Conservation (phyloP, 2,797 vertebrate species). For the Tapera naevia region DNA sequence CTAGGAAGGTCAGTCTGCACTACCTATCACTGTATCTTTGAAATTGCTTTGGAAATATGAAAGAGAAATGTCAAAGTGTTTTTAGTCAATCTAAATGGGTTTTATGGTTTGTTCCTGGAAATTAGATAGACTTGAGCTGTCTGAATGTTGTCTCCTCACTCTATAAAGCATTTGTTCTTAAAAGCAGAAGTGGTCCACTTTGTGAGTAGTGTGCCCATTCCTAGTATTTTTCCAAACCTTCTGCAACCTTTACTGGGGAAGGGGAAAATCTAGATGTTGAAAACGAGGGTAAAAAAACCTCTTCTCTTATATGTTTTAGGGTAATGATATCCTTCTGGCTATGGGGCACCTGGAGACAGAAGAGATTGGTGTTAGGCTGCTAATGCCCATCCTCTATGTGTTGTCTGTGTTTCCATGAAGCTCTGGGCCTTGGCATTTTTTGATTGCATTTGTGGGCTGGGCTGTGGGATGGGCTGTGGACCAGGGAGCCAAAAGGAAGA, state of each 20-base stretch:
- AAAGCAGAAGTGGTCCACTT: background rate
- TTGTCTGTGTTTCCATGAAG: background rate
- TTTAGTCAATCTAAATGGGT: background rate
- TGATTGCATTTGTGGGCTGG: background rate
- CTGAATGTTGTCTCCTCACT: background rate
- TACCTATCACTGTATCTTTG: background rate
- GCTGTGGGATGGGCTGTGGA: background rate
- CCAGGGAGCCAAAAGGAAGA: background rate
- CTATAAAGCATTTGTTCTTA: background rate
- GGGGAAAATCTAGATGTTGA: background rate
- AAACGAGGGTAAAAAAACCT: background rate
- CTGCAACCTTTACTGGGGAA: background rate
- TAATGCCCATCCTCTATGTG: fast-evolving
- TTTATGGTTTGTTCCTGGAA: background rate
- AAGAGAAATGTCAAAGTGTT: background rate
- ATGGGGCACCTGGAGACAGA: background rate
- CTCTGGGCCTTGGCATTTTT: background rate
- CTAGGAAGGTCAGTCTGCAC: background rate
- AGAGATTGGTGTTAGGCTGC: background rate
- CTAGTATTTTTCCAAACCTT: background rate
- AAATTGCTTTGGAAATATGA: background rate
- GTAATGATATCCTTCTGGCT: background rate
- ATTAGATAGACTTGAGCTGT: background rate
- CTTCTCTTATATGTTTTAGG: background rate
- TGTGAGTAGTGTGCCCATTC: background rate